Evolutionary conservation across 1,140 invertebrate species (phyloP), one percentile per base, ranked within the genome.

Genomic region (Ganaspis sp.): DNA sequence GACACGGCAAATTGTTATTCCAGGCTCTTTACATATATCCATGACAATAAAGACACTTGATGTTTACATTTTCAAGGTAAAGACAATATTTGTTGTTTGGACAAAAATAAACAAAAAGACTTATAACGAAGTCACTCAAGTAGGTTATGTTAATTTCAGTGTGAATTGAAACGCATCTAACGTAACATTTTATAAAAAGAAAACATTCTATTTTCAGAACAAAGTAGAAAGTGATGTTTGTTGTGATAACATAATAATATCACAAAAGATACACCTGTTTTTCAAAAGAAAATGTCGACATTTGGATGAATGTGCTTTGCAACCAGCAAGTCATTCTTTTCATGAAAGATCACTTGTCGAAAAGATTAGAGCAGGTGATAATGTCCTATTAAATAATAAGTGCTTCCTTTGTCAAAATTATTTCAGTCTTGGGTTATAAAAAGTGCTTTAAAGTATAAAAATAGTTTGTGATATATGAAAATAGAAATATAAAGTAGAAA

Each of bases 351-450:
- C n/a, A 49, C 17, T 49, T 49, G 4, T n/a, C 12, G 17, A 49
- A 49, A 49, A 49, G 45, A 49, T 49, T 15, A 17, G 45, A 49
- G 12, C 45, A 49, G n/a, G 4, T 49, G 45, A 49, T 49, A n/a
- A 49, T 49, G 45, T 49, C 45, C 15, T 8, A 49, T 49, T 49
- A 49, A n/a, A 49, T 49, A 49, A n/a, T 49, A 49, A 49, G n/a
- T 15, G 3, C 40, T n/a, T 15, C 40, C 11, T 15, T 45, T 45
- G n/a, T 45, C 40, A 45, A 45, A 45, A 45, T n/a, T 15, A 45
- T 45, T 45, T 15, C 11, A n/a, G n/a, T n/a, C n/a, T n/a, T n/a
- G n/a, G n/a, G n/a, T n/a, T n/a, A n/a, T n/a, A n/a, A n/a, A n/a
- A n/a, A n/a, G n/a, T n/a, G n/a, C n/a, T n/a, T n/a, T n/a, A n/a